These are phyloP conservation scores for Sphaerophoria rueppellii DNA, from an alignment of 2,888 invertebrate genomes.

Conservation along the genomic window DNA sequence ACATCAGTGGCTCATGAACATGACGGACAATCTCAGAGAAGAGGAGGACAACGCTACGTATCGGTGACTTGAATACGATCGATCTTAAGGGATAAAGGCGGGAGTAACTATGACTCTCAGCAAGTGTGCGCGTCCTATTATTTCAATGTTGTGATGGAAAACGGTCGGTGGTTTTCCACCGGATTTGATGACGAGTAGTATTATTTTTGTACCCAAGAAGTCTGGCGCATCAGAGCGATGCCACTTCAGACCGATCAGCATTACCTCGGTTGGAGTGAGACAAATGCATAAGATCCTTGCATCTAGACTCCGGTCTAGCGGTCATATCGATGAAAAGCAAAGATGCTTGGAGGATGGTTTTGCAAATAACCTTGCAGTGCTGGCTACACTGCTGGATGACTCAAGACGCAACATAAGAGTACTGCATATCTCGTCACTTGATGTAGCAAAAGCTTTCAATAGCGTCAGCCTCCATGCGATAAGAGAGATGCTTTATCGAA, in stretches of 20 bases:
- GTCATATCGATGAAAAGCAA: not conserved
- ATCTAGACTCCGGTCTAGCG: not conserved
- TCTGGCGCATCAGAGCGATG: not conserved
- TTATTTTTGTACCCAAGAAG: not conserved
- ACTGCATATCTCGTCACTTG: not conserved
- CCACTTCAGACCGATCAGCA: conserved; percentile 2
- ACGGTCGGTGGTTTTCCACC: not conserved
- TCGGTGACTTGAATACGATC: no score
- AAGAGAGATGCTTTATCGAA: not conserved
- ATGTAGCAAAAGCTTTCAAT: conserved; percentile 1
- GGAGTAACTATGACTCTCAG: no score
- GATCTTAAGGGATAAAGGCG: no score
- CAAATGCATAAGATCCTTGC: not conserved
- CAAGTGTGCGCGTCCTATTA: no score
- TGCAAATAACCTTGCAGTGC: not conserved
- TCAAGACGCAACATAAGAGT: not conserved
- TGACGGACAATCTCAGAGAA: no score
- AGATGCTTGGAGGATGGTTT: not conserved
- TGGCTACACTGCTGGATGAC: not conserved
- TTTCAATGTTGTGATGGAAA: not conserved
- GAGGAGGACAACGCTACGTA: no score
- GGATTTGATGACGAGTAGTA: not conserved
- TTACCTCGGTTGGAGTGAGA: not conserved
- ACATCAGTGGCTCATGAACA: no score
- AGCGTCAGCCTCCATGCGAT: conserved; percentile 3